Conservation (phyloP, 2,797 vertebrate genomes). For the Syngnathus rostellatus region DNA sequence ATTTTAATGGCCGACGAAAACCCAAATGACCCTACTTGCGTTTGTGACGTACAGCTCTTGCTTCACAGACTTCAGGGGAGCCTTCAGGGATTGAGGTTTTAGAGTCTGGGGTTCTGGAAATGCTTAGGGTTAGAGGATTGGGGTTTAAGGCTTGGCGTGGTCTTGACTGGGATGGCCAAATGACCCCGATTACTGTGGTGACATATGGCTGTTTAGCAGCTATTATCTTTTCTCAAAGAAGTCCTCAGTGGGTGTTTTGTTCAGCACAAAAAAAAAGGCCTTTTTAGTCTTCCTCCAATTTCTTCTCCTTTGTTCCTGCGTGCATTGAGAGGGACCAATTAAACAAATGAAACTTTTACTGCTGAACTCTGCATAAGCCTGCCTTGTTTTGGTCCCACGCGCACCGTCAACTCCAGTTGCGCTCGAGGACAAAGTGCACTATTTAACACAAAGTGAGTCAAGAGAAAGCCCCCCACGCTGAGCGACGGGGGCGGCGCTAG, state of each 20-base stretch:
- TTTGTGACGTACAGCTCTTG: not conserved
- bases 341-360: not conserved
- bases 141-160: too few species aligned
- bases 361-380: not conserved
- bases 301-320: not conserved
- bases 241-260: not conserved
- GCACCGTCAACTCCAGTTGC: not conserved
- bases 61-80: too few species aligned
- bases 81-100: too few species aligned
- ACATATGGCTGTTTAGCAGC: not conserved
- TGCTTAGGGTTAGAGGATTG: too few species aligned
- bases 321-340: not conserved
- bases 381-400: not conserved
- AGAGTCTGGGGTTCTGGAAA: too few species aligned
- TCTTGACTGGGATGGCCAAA: not conserved
- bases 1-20: conserved; percentile 2
- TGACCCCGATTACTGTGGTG: not conserved
- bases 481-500: not conserved
- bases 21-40: not conserved
- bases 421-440: not conserved
- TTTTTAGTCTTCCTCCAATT: not conserved
- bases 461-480: not conserved
- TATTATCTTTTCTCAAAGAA: not conserved
- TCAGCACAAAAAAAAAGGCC: not conserved
- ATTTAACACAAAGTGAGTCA: conserved; percentile 4